A percentile compares a stretch with the other conserved stretches of the same genome.
These are phyloP conservation scores for Mellivora capensis DNA, from an alignment of 2,113 vertebrate genomes.

Conservation along the genomic window DNA sequence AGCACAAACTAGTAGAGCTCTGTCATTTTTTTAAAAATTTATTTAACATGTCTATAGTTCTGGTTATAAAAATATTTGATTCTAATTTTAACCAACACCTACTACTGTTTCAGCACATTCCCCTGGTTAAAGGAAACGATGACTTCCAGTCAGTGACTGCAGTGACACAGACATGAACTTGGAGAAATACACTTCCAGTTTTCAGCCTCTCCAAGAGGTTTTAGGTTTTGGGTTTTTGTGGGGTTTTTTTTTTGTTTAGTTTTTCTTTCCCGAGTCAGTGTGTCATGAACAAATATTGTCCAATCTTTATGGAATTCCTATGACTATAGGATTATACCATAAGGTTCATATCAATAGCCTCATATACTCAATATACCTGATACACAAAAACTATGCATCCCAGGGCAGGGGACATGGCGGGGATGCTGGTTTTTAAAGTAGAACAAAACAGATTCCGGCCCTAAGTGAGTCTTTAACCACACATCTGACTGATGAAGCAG, in stretches of 20 bases:
- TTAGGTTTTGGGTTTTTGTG: background rate
- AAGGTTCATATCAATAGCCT: background rate
- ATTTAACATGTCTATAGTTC: conserved; percentile 15
- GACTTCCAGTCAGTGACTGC: conserved; percentile 42
- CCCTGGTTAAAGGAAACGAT: conserved; percentile 49
- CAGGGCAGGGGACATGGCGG: background rate
- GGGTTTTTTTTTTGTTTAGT: background rate
- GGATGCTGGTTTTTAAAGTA: background rate
- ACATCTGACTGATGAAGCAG: background rate
- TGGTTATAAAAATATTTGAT: conserved; percentile 49
- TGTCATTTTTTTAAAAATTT: background rate
- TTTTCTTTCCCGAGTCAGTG: background rate
- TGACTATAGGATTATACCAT: background rate
- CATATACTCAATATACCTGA: background rate
- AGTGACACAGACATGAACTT: conserved; percentile 57
- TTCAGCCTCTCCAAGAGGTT: background rate
- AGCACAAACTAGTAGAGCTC: background rate
- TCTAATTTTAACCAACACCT: conserved; percentile 74
- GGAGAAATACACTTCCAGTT: conserved; percentile 15
- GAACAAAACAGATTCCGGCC: background rate
- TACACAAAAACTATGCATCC: background rate
- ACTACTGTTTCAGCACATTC: conserved; percentile 68
- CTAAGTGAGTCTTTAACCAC: background rate
- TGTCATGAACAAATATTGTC: background rate
- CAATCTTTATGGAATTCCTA: background rate